A percentile compares a stretch with the other conserved stretches of the same genome.
These are phyloP conservation scores for Zelleria hepariella DNA, from an alignment of 2,888 invertebrate genomes.

Conservation along the genomic window DNA sequence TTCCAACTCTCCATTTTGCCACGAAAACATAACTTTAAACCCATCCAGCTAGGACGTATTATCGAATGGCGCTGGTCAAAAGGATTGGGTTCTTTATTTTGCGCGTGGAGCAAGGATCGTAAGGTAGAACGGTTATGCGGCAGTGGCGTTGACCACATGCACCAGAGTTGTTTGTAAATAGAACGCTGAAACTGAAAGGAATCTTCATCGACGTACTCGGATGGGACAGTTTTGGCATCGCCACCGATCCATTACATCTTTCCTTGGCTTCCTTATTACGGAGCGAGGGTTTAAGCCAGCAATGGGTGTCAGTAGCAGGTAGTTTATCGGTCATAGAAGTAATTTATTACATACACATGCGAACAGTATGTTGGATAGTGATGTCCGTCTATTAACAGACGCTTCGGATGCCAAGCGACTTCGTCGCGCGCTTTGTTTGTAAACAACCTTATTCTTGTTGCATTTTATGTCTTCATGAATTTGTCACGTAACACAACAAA, in stretches of 20 bases:
- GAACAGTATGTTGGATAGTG: constrained; percentile 28
- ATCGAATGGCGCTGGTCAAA: constrained; percentile 18
- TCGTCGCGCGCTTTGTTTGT: constrained; percentile 46
- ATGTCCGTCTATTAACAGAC: constrained; percentile 37
- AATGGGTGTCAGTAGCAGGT: neutral
- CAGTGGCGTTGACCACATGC: constrained; percentile 71
- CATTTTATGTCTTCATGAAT: neutral
- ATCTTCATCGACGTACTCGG: neutral
- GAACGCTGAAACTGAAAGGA: constrained; percentile 26
- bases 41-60: constrained; percentile 13
- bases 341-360: constrained; percentile 5
- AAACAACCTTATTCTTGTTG: constrained; percentile 33
- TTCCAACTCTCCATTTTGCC: constrained; percentile 27
- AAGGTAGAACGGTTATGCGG: constrained; percentile 64
- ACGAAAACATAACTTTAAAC: constrained; percentile 18
- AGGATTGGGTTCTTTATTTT: constrained; percentile 37
- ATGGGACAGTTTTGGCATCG: neutral
- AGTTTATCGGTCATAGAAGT: constrained; percentile 8
- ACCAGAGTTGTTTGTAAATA: constrained; percentile 69
- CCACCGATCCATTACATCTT: neutral
- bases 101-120: constrained; percentile 50
- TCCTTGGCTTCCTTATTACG: neutral
- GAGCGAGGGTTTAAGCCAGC: neutral
- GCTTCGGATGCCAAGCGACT: constrained; percentile 28
- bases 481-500: neutral